A percentile compares a stretch with the other conserved stretches of the same genome.
These are phyloP conservation scores for Rhinogobio ventralis DNA, from an alignment of 2,797 vertebrate species.

Conservation along the genomic window DNA sequence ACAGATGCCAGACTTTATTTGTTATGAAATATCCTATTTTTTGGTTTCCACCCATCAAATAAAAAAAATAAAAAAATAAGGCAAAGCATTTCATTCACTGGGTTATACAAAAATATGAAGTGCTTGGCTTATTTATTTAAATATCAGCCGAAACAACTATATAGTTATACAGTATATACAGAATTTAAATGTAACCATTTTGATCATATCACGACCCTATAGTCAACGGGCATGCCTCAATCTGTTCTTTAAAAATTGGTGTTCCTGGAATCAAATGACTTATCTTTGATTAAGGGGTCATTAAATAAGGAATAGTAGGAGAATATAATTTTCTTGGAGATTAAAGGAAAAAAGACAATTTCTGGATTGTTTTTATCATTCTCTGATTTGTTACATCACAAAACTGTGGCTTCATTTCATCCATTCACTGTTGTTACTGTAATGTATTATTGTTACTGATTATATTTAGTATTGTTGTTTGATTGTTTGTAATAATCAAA, in stretches of 20 bases:
- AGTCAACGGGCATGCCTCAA: constrained; percentile 66
- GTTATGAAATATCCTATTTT: background rate
- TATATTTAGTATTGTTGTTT: constrained; percentile 20
- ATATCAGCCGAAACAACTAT: background rate
- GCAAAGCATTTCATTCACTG: background rate
- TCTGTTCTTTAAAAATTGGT: constrained; percentile 68
- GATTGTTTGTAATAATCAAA: constrained; percentile 20
- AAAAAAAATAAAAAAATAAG: background rate
- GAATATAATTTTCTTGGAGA: constrained; percentile 69
- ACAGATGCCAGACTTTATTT: background rate
- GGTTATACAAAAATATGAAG: background rate
- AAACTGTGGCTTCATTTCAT: background rate
- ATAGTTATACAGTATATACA: background rate
- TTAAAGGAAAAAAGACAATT: constrained; percentile 61
- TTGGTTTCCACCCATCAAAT: background rate
- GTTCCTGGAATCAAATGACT: constrained; percentile 71
- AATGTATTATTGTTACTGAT: background rate
- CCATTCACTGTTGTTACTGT: background rate
- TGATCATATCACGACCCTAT: constrained; percentile 23
- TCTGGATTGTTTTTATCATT: constrained; percentile 27
- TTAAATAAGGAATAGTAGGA: constrained; percentile 70
- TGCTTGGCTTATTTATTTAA: background rate
- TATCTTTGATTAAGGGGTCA: constrained; percentile 62
- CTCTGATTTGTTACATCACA: background rate
- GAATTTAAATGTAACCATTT: background rate